These are phyloP conservation scores for Palloptera scutellata DNA, from an alignment of 2,888 invertebrate species.

Conservation along the genomic window DNA sequence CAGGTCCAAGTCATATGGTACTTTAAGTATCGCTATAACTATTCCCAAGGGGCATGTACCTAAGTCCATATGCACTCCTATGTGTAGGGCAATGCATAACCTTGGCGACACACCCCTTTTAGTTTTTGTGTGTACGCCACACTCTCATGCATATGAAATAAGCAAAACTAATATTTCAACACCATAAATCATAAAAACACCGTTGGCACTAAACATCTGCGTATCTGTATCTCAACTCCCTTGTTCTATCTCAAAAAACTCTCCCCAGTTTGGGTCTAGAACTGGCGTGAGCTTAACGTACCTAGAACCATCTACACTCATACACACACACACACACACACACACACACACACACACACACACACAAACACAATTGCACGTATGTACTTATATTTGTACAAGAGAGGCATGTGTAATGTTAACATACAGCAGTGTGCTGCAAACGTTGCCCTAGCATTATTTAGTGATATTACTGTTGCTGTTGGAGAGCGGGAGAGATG, in stretches of 20 bases:
- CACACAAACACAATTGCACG: no score
- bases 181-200: constrained; percentile 58
- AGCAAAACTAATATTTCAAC: constrained; percentile 61
- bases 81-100: no score
- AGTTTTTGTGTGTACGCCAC: no score
- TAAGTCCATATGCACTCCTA: no score
- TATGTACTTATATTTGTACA: no score
- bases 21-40: no score
- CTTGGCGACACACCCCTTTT: no score
- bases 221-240: constrained; percentile 22
- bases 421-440: neutral
- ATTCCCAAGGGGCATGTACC: no score
- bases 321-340: constrained; percentile 32
- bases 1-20: no score
- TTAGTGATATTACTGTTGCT: neutral
- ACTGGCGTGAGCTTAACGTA: neutral
- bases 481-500: constrained; percentile 45
- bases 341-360: constrained; percentile 21
- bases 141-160: constrained; percentile 44
- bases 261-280: no score
- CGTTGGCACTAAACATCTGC: constrained; percentile 45
- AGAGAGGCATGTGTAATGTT: no score
- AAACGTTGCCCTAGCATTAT: neutral
- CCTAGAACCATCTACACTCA: constrained; percentile 1
- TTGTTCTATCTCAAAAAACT: no score